These are phyloP conservation scores for Danio tinwini DNA, from an alignment of 2,797 vertebrate species.

Conservation along the genomic window DNA sequence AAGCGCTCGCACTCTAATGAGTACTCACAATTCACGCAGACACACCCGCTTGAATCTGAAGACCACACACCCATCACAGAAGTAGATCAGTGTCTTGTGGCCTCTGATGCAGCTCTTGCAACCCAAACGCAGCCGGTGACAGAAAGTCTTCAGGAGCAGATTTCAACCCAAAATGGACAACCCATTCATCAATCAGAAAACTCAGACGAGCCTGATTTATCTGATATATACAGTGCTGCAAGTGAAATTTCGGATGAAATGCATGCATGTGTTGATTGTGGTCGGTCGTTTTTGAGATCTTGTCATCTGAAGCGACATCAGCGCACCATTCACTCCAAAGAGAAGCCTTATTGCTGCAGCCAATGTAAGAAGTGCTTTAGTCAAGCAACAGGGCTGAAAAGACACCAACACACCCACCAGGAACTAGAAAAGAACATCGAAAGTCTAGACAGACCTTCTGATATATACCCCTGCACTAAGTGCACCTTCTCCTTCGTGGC, in stretches of 20 bases:
- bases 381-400: conserved; percentile 76
- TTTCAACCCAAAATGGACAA: conserved; percentile 25
- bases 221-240: conserved; percentile 11
- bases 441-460: neutral
- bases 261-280: conserved; percentile 68
- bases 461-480: conserved; percentile 65
- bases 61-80: conserved; percentile 11
- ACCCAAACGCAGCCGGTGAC: conserved; percentile 29
- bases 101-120: conserved; percentile 43
- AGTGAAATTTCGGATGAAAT: conserved; percentile 5
- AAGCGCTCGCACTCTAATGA: conserved; percentile 67
- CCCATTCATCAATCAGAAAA: conserved; percentile 18
- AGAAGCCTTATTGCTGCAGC: conserved; percentile 79
- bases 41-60: conserved; percentile 3
- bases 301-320: conserved; percentile 78
- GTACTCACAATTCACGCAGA: conserved; percentile 7
- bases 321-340: conserved; percentile 79
- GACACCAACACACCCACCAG: conserved; percentile 77
- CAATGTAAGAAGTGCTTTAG: conserved; percentile 78
- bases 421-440: conserved; percentile 14
- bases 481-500: conserved; percentile 68
- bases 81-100: conserved; percentile 50
- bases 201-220: conserved; percentile 7
- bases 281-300: conserved; percentile 73
- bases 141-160: conserved; percentile 22